Base-by-base conservation (phyloP, 2,888 invertebrate genomes). In the Hipparchia semele region DNA sequence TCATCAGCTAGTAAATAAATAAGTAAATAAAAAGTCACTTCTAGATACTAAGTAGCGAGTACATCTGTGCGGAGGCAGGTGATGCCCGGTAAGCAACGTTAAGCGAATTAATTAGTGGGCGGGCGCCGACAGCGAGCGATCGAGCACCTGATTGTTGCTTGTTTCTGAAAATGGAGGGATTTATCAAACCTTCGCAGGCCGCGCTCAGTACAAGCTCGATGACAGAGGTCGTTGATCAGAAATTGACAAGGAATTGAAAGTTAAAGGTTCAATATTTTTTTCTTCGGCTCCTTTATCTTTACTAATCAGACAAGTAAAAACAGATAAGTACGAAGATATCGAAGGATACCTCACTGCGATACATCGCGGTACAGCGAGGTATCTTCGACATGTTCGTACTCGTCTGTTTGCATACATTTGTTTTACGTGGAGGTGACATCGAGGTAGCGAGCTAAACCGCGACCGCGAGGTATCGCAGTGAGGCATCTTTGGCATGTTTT, bases 61-160 rank as follows among this genome's bases (percentile, higher is more conserved):
- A 49, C 10, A 13, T 67, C 70, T 73, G 73, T 77, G 75, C 73
- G 73, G 75, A 77, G 79, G 75, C 89, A 89, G 90, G 87, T 89
- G 90, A 89, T 84, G 84, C 79, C 83, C 81, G 82, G 84, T 87
- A 87, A 86, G 86, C 84, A 83, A 80, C 80, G 84, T 84, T 89
- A 89, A 88, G 88, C 81, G 87, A 88, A 92, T 92, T 92, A 92
- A 92, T 92, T 84, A 86, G 91, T 86, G 90, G 75, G 75, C 51
- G 70, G 65, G 70, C 70, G 64, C 64, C 68, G 73, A 75, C 75
- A 61, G 45, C 59, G 70, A 53, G 67, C 70, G 75, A 73, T 71
- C 60, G 73, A 71, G 75, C 51, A 59, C 71, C 68, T 75, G 75
- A 75, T 73, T 68, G 73, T 73, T 68, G 70, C 75, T 75, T 68